phyloP scores from a whole-genome alignment of 2,113 vertebrate species.

The Edolisoma coerulescens region DNA sequence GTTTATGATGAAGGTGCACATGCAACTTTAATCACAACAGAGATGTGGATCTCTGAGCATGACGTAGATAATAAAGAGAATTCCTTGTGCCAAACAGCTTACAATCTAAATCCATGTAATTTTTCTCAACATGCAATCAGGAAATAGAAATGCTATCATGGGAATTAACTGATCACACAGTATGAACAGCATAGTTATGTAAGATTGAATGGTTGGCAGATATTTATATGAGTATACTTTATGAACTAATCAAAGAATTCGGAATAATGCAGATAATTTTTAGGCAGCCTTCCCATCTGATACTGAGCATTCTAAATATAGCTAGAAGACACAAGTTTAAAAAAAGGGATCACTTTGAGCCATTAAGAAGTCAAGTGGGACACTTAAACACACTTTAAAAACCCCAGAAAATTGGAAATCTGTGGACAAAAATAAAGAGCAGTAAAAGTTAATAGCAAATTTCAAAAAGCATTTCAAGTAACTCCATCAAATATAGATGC shows the following conservation, averaged over 20 bases:
- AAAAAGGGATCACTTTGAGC: neutral
- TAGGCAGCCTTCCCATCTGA: neutral
- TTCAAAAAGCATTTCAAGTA: conserved; percentile 37
- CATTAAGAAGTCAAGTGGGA: neutral
- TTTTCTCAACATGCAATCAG: neutral
- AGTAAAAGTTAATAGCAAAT: conserved; percentile 18
- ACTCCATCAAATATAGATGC: neutral
- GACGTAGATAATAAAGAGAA: neutral
- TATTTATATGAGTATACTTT: neutral
- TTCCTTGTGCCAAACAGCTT: neutral
- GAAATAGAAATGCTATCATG: neutral
- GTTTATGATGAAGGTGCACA: neutral
- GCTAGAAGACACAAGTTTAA: neutral
- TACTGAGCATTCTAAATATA: neutral
- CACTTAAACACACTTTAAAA: conserved; percentile 16
- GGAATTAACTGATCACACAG: neutral
- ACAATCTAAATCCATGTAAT: neutral
- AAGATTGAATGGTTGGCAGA: neutral
- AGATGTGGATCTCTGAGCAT: neutral
- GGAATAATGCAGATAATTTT: neutral
- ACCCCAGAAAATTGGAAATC: neutral
- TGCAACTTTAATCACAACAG: neutral
- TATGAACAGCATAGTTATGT: neutral
- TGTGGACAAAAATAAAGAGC: neutral
- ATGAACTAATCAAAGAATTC: neutral